Base-by-base conservation (phyloP, 2,888 invertebrate genomes). In the Phyllotreta striolata region DNA sequence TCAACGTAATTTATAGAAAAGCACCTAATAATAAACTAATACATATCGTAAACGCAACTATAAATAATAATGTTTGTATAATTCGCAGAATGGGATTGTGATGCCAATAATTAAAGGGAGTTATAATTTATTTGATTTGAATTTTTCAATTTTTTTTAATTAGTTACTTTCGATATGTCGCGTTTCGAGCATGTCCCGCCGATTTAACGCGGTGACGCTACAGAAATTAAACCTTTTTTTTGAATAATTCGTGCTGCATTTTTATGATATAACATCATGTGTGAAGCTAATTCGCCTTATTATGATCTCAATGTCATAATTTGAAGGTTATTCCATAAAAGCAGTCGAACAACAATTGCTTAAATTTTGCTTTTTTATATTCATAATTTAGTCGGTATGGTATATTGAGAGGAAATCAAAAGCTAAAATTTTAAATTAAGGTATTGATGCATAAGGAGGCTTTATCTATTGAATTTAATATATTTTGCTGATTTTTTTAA, bases 321-420 rank as follows among this genome's bases (percentile, higher is more conserved):
- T 51, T 51, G 51, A 51, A 51, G 51, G 51, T 51, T 51, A 51
- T 51, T 38, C 37, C 34, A 51, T 51, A 51, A 51, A 51, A 51
- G 51, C 37, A 35, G 35, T 51, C 37, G 51, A 37, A 51, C 37
- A 51, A 51, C 51, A 51, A 51, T 51, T 51, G 9, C 37, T 51
- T 51, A 51, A 51, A 51, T 51, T 51, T 51, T n/a, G 51, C 51
- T 51, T 37, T 51, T 51, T 51, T 12, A 37, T 47, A 47, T 47
- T 13, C 10, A 44, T n/a, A 44, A n/a, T 13, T 47, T 47, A 47
- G 47, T 14, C 10, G 10, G 8, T 47, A 47, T 24, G 47, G 14
- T 47, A n/a, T 14, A 47, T 47, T 47, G 3, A 47, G 24, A 24
- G 24, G 24, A 24, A 3, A 24, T 24, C 24, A 24, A 3, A 24